Evolutionary conservation across 2,113 vertebrate genomes (phyloP).

Genomic region (Chamaetylas fuelleborni): DNA sequence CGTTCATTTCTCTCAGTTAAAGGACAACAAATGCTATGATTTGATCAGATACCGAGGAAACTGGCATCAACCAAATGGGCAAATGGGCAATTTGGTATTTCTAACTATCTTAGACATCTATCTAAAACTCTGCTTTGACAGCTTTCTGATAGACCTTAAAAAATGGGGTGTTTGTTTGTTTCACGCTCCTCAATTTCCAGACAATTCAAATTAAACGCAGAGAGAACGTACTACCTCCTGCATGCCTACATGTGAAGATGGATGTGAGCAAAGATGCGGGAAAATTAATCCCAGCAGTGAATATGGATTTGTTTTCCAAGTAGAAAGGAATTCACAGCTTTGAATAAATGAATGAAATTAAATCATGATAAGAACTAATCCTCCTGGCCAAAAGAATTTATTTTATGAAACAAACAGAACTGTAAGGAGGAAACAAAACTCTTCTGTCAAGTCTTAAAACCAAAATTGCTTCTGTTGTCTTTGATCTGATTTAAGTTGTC

Average conservation of each 20-base stretch:
- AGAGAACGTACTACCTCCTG: neutral
- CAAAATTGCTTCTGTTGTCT: constrained; percentile 34
- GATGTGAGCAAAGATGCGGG: neutral
- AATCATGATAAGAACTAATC: constrained; percentile 5
- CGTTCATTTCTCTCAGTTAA: neutral
- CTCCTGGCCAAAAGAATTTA: constrained; percentile 9
- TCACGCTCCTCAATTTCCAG: neutral
- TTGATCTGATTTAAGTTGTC: constrained; percentile 41
- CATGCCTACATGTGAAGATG: neutral
- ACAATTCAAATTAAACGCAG: neutral
- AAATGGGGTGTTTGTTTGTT: rapidly evolving
- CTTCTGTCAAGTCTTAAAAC: constrained; percentile 27
- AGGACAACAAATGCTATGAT: neutral
- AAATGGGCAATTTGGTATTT: neutral
- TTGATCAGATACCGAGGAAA: neutral
- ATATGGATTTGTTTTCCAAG: constrained; percentile 9
- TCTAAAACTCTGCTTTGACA: neutral
- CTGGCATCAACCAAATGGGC: too few species aligned
- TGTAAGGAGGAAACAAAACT: neutral
- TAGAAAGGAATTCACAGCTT: constrained; percentile 1
- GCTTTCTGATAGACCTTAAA: neutral
- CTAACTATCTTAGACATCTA: neutral
- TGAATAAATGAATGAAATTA: constrained; percentile 16
- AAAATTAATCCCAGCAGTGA: constrained; percentile 19
- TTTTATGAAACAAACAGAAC: neutral